These are phyloP conservation scores for Autographa gamma DNA, from an alignment of 2,888 invertebrate genomes.

Conservation along the genomic window DNA sequence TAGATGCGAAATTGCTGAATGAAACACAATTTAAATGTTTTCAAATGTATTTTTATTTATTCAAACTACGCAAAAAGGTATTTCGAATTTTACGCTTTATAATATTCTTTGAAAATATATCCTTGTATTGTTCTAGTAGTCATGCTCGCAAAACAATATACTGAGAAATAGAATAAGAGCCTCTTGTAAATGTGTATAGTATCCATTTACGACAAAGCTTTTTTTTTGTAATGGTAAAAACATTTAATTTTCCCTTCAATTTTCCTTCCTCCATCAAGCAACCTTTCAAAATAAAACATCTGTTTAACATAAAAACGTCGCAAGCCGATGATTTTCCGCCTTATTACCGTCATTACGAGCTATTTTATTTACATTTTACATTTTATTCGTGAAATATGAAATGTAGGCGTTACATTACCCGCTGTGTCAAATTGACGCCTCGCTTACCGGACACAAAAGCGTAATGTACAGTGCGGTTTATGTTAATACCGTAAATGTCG, in stretches of 20 bases:
- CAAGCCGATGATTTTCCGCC: constrained; percentile 31
- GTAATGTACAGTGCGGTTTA: constrained; percentile 56
- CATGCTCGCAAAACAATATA: too few species aligned
- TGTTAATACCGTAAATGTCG: constrained; percentile 51
- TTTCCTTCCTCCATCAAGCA: constrained; percentile 22
- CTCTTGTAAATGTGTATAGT: too few species aligned
- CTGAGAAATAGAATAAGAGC: too few species aligned
- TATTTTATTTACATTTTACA: too few species aligned
- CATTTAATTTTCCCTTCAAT: constrained; percentile 5
- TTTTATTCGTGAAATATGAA: constrained; percentile 45
- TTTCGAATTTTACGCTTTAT: too few species aligned
- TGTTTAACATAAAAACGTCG: constrained; percentile 36
- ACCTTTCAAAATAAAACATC: constrained; percentile 31
- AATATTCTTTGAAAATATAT: too few species aligned
- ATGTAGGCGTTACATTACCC: constrained; percentile 33
- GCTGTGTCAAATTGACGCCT: constrained; percentile 49
- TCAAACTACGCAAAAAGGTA: too few species aligned
- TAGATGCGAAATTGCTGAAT: too few species aligned
- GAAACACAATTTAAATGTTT: too few species aligned
- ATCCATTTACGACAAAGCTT: too few species aligned
- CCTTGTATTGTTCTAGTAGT: too few species aligned
- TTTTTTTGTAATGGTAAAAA: background rate
- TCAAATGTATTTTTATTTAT: too few species aligned
- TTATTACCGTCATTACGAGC: constrained; percentile 39
- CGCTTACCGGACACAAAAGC: constrained; percentile 49